These are phyloP conservation scores for Halocaridina rubra DNA, from an alignment of 2,888 invertebrate species.

Conservation along the genomic window DNA sequence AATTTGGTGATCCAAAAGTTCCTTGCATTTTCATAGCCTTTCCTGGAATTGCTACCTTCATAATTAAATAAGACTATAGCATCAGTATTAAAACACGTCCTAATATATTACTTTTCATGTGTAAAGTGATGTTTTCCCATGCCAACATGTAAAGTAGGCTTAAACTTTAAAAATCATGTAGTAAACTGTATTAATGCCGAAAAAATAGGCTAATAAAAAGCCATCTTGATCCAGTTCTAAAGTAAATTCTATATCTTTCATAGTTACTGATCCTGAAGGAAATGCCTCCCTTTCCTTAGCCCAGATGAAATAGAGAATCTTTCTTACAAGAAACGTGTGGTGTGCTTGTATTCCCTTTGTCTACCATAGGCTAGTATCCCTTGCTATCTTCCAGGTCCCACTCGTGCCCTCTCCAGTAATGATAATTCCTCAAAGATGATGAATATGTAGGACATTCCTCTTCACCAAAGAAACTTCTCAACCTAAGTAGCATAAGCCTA, in stretches of 20 bases:
- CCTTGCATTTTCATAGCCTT: slow-evolving; percentile 43
- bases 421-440: background rate
- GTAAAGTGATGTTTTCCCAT: too few species aligned
- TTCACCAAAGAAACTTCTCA: too few species aligned
- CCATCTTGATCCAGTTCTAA: too few species aligned
- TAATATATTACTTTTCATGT: background rate
- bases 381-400: background rate
- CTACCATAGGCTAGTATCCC: background rate
- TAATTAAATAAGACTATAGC: background rate
- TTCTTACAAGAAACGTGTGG: background rate
- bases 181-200: too few species aligned
- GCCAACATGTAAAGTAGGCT: too few species aligned
- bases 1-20: background rate
- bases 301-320: background rate
- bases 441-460: background rate
- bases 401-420: background rate
- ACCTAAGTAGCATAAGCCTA: too few species aligned
- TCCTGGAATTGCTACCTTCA: slow-evolving; percentile 49
- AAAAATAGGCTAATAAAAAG: too few species aligned
- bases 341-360: background rate
- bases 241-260: too few species aligned
- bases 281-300: too few species aligned
- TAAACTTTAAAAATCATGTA: too few species aligned
- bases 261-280: too few species aligned
- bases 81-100: background rate